Percentiles rank a stretch among this genome's conserved stretches.
phyloP scores from a whole-genome alignment of 2,797 vertebrate species.

The Nannoperca obscura region DNA sequence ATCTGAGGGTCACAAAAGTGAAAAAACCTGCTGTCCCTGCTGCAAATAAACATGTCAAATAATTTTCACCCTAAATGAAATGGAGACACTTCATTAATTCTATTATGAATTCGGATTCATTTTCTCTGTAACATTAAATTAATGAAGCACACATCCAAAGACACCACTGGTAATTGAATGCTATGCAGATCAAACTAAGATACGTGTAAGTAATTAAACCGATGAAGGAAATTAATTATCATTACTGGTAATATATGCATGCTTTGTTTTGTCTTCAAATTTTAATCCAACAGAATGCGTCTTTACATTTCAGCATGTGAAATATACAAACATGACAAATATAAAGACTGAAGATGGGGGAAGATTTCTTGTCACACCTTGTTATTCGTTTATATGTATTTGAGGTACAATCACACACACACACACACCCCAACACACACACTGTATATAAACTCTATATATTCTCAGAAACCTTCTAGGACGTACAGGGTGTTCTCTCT shows the following conservation, averaged over 20 bases:
- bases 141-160: constrained; percentile 74
- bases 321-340: constrained; percentile 19
- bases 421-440: neutral
- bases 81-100: constrained; percentile 77
- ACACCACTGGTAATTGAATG: constrained; percentile 82
- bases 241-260: constrained; percentile 70
- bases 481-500: constrained; percentile 15
- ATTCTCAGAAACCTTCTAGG: constrained; percentile 21
- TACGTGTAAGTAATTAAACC: constrained; percentile 78
- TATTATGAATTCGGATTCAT: constrained; percentile 78
- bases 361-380: constrained; percentile 24
- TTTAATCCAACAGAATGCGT: constrained; percentile 41
- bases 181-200: constrained; percentile 76
- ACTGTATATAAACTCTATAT: constrained; percentile 9
- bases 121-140: constrained; percentile 78
- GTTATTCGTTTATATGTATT: constrained; percentile 21
- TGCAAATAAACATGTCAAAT: constrained; percentile 75
- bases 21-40: neutral
- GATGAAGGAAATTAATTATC: constrained; percentile 72
- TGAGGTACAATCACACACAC: neutral
- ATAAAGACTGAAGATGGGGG: neutral
- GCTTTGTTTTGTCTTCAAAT: constrained; percentile 63
- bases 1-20: constrained; percentile 36
- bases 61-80: constrained; percentile 65
- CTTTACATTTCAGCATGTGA: constrained; percentile 17